Conservation (phyloP, 2,113 vertebrate genomes). For the Saguinus midas region DNA sequence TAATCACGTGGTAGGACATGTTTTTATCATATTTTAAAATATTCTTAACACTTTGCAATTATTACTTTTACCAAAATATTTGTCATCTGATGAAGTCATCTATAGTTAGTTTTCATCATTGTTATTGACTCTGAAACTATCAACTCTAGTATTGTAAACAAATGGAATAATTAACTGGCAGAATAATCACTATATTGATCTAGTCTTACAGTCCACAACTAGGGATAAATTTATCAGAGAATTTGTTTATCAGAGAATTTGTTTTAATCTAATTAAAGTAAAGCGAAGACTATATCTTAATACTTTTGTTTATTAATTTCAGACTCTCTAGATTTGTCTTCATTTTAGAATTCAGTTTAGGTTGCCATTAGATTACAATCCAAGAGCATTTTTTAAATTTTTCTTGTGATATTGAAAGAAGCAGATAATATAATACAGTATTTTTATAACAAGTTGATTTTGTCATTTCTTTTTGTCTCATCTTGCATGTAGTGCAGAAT, state of each 20-base stretch:
- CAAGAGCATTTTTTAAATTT: constrained; percentile 30
- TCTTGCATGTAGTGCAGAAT: not conserved
- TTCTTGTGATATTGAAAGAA: not conserved
- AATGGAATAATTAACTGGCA: constrained; percentile 14
- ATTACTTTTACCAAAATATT: constrained; percentile 36
- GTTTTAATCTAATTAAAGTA: constrained; percentile 44
- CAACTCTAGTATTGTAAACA: constrained; percentile 31
- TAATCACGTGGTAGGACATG: not conserved
- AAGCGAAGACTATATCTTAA: constrained; percentile 20
- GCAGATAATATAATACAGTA: not conserved
- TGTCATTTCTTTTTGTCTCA: not conserved
- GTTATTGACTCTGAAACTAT: not conserved
- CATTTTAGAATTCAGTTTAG: constrained; percentile 20
- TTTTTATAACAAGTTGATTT: constrained; percentile 5
- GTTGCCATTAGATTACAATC: not conserved
- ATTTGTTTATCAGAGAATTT: constrained; percentile 21
- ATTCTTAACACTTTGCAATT: constrained; percentile 30
- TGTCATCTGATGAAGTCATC: constrained; percentile 27
- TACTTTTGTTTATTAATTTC: constrained; percentile 32
- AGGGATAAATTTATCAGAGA: not conserved
- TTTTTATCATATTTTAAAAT: constrained; percentile 10
- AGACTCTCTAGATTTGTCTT: constrained; percentile 18
- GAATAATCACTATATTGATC: not conserved
- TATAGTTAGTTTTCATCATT: constrained; percentile 35
- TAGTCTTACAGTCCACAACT: not conserved